These are phyloP conservation scores for Spicauda simplicius DNA, from an alignment of 2,888 invertebrate genomes.

Conservation along the genomic window DNA sequence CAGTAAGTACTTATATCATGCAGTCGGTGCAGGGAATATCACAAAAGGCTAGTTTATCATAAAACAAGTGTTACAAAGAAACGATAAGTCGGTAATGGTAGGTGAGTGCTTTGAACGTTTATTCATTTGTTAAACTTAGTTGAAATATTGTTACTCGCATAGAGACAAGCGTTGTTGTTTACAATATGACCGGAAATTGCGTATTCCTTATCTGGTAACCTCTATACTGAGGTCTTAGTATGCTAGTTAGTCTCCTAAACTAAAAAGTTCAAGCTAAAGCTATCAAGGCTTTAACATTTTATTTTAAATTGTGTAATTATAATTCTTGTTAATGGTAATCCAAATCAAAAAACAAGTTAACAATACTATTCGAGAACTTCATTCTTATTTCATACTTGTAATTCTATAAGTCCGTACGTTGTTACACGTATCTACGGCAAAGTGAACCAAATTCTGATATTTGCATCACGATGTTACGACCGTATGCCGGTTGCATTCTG, in stretches of 20 bases:
- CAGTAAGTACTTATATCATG: background rate
- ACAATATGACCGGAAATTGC: conserved; percentile 14
- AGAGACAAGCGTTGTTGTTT: conserved; percentile 11
- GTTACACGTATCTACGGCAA: conserved; percentile 20
- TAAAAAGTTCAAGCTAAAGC: too few relatives aligned
- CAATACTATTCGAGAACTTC: too few relatives aligned
- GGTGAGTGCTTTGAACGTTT: background rate
- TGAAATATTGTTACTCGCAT: background rate
- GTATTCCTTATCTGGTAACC: conserved; percentile 25
- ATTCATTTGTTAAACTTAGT: background rate
- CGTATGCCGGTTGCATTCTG: conserved; percentile 57
- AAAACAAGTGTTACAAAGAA: conserved; percentile 1
- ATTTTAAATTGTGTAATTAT: too few relatives aligned
- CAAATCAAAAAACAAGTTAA: too few relatives aligned
- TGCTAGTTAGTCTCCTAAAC: too few relatives aligned
- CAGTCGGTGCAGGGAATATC: background rate
- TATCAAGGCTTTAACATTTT: too few relatives aligned
- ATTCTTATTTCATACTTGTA: background rate
- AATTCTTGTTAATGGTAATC: too few relatives aligned
- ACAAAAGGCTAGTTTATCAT: conserved; percentile 12
- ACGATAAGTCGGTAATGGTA: background rate
- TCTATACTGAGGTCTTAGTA: background rate
- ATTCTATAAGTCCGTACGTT: background rate
- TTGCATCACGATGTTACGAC: conserved; percentile 34
- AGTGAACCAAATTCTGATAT: conserved; percentile 32